Conservation (phyloP, 2,888 invertebrate species). For the Xestobium rufovillosum region DNA sequence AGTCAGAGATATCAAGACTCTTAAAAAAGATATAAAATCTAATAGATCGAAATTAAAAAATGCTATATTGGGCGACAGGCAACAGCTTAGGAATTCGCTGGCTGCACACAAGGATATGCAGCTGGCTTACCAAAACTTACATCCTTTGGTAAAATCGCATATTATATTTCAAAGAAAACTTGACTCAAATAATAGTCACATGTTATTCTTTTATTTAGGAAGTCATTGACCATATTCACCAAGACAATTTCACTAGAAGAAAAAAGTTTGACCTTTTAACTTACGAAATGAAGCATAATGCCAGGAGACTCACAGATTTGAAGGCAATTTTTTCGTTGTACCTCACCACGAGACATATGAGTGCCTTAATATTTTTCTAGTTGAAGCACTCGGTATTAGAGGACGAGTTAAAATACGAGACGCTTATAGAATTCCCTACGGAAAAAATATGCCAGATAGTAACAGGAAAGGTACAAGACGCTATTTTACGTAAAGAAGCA, state of each 20-base stretch:
- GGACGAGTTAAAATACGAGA: conserved; percentile 48
- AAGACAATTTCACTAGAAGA: conserved; percentile 55
- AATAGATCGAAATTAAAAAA: conserved; percentile 52
- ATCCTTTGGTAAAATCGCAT: conserved; percentile 39
- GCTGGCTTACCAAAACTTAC: conserved; percentile 47
- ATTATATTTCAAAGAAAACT: no score
- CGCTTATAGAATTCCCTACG: conserved; percentile 35
- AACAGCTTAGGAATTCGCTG: conserved; percentile 51
- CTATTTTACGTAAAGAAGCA: conserved; percentile 56
- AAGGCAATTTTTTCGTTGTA: conserved; percentile 43
- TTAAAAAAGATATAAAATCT: conserved; percentile 50
- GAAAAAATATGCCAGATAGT: conserved; percentile 52
- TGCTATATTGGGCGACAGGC: conserved; percentile 53
- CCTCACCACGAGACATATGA: no score
- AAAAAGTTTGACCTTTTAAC: conserved; percentile 55
- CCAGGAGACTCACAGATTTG: conserved; percentile 50
- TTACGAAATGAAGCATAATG: conserved; percentile 53
- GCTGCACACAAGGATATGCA: conserved; percentile 52
- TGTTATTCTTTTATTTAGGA: conserved; percentile 48
- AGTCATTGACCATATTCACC: conserved; percentile 52
- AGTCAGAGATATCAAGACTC: conserved; percentile 49
- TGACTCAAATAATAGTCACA: no score
- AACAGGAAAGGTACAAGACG: conserved; percentile 55
- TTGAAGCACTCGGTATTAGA: conserved; percentile 48
- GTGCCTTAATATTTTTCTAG: conserved; percentile 35